Evolutionary conservation across 2,888 invertebrate species (phyloP).

Genomic region (Trachelus tabidus): DNA sequence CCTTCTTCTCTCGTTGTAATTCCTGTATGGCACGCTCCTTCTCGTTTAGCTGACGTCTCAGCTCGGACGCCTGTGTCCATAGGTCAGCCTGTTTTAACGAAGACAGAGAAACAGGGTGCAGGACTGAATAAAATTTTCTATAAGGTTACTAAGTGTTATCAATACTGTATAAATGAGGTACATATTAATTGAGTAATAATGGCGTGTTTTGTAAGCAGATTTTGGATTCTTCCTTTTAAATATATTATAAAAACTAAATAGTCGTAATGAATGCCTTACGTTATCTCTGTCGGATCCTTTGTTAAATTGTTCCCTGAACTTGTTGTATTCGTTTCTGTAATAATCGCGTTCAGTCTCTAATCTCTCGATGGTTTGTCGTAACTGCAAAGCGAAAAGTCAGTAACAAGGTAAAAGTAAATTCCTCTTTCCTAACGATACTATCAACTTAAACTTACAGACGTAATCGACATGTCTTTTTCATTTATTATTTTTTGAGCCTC

Average conservation of each 20-base stretch:
- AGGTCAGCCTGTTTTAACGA: conserved; percentile 28
- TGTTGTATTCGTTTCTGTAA: conserved; percentile 68
- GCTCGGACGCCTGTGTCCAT: conserved; percentile 48
- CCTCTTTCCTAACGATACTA: neutral
- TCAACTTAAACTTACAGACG: conserved; percentile 34
- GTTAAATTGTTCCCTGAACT: conserved; percentile 61
- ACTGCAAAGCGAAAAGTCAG: conserved; percentile 27
- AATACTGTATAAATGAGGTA: neutral
- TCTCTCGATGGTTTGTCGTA: conserved; percentile 55
- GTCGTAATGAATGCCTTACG: conserved; percentile 42
- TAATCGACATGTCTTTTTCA: conserved; percentile 41
- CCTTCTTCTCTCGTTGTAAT: conserved; percentile 65
- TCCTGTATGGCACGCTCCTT: conserved; percentile 63
- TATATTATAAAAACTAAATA: neutral
- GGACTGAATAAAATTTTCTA: neutral
- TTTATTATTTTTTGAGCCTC: conserved; percentile 19
- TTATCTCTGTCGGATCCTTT: conserved; percentile 54
- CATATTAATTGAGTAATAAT: neutral
- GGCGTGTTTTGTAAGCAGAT: neutral
- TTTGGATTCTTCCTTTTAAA: conserved; percentile 27
- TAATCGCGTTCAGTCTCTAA: conserved; percentile 68
- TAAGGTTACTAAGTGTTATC: neutral
- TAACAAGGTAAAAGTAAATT: neutral
- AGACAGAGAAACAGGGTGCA: neutral
- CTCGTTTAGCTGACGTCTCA: conserved; percentile 60